Evolutionary conservation across 2,797 vertebrate genomes (phyloP).

Genomic region (Sebastes minor): DNA sequence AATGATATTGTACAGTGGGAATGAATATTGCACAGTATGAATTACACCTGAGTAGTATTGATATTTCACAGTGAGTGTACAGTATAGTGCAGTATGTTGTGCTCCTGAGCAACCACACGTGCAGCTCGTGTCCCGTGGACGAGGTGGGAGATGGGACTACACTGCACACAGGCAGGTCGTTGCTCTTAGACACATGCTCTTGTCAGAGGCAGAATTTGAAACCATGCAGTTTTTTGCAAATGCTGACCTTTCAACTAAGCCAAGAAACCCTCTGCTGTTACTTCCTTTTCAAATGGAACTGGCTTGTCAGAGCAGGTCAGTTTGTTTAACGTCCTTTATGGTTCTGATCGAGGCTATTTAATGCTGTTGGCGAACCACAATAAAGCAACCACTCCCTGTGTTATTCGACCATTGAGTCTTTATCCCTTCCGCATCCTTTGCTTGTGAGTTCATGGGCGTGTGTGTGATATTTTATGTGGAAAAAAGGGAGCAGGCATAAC

Average conservation of each 20-base stretch:
- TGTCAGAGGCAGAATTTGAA: not conserved
- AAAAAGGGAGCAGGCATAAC: not conserved
- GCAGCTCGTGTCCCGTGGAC: too few relatives aligned
- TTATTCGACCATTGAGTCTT: not conserved
- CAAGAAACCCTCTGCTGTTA: not conserved
- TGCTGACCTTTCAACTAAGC: conserved; percentile 1
- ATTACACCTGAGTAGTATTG: too few relatives aligned
- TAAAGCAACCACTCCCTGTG: not conserved
- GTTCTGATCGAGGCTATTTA: not conserved
- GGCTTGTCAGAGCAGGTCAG: not conserved
- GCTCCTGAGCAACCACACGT: too few relatives aligned
- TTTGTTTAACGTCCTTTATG: not conserved
- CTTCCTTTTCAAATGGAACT: conserved; percentile 5
- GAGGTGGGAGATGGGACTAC: too few relatives aligned
- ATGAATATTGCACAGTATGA: too few relatives aligned
- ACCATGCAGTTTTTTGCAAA: not conserved
- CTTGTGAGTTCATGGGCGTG: not conserved
- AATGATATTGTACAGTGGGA: too few relatives aligned
- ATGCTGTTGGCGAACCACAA: not conserved
- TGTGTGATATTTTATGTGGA: conserved; percentile 1
- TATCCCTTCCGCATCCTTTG: not conserved
- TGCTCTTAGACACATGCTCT: not conserved
- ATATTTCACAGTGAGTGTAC: too few relatives aligned
- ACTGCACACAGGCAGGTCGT: too few relatives aligned
- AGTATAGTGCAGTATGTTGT: too few relatives aligned